A percentile compares a stretch with the other conserved stretches of the same genome.
phyloP scores from a whole-genome alignment of 2,888 invertebrate species.

The Mamestra brassicae region DNA sequence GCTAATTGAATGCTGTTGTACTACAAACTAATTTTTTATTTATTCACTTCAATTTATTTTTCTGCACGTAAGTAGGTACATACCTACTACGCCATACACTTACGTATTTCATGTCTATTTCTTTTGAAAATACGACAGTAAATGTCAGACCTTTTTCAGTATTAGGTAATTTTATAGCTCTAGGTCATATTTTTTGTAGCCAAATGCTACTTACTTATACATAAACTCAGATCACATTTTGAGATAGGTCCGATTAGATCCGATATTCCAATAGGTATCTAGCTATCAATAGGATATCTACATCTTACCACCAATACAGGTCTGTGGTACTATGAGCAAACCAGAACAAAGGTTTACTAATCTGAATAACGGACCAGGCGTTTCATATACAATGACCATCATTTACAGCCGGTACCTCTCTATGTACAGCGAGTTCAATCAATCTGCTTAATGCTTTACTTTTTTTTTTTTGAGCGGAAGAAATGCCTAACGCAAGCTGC shows the following conservation, averaged over 20 bases:
- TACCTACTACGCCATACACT: neutral
- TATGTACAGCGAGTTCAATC: no score
- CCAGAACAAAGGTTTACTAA: slow-evolving; percentile 8
- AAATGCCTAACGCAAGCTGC: no score
- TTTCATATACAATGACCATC: neutral
- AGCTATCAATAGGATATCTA: neutral
- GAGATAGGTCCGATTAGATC: neutral
- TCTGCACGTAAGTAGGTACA: neutral
- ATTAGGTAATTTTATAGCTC: neutral
- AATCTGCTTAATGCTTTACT: no score
- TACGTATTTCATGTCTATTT: neutral
- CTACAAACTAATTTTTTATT: neutral
- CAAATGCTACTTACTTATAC: neutral
- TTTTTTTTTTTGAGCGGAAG: no score
- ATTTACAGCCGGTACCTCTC: neutral
- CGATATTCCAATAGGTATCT: neutral
- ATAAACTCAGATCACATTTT: neutral
- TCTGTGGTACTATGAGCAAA: neutral
- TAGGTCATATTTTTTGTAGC: neutral
- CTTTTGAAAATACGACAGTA: neutral
- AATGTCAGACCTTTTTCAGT: neutral
- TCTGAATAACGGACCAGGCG: neutral
- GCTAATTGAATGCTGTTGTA: no score
- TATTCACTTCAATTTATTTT: neutral
- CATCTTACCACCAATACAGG: neutral